phyloP scores from a whole-genome alignment of 2,113 vertebrate species.

The Indicator indicator region DNA sequence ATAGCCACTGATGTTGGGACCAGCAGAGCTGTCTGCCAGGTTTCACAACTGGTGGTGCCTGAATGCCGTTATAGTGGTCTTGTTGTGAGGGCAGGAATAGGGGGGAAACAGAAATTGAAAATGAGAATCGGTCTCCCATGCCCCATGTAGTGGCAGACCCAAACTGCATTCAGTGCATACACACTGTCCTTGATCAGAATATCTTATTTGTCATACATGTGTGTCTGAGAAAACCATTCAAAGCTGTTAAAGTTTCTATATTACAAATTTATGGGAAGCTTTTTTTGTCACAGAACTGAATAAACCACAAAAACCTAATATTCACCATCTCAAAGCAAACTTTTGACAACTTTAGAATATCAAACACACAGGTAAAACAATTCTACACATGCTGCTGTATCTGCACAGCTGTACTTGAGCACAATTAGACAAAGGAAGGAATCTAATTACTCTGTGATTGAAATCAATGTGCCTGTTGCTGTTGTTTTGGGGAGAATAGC shows the following conservation, averaged over 20 bases:
- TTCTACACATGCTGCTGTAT: not conserved
- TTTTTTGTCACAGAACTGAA: not conserved
- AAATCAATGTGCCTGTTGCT: not conserved
- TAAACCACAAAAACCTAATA: not conserved
- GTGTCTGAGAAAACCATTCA: not conserved
- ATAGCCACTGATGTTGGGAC: not conserved
- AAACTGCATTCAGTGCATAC: not conserved
- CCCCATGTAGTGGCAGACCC: not conserved
- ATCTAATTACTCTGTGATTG: not conserved
- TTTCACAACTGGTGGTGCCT: not conserved
- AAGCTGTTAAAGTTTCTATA: not conserved
- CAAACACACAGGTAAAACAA: not conserved
- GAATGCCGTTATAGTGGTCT: not conserved
- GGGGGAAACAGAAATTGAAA: not conserved
- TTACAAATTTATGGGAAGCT: not conserved
- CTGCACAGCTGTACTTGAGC: not conserved
- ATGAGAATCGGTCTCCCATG: not conserved
- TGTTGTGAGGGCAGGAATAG: not conserved
- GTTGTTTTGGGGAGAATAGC: slow-evolving; percentile 18
- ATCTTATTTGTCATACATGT: not conserved
- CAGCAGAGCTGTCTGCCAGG: not conserved
- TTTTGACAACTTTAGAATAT: not conserved
- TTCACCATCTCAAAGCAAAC: not conserved
- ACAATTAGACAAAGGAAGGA: not conserved
- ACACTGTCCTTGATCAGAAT: not conserved